Evolutionary conservation across 2,888 invertebrate genomes (phyloP), one percentile per base, ranked within the genome.

Genomic region (Nemurella pictetii): DNA sequence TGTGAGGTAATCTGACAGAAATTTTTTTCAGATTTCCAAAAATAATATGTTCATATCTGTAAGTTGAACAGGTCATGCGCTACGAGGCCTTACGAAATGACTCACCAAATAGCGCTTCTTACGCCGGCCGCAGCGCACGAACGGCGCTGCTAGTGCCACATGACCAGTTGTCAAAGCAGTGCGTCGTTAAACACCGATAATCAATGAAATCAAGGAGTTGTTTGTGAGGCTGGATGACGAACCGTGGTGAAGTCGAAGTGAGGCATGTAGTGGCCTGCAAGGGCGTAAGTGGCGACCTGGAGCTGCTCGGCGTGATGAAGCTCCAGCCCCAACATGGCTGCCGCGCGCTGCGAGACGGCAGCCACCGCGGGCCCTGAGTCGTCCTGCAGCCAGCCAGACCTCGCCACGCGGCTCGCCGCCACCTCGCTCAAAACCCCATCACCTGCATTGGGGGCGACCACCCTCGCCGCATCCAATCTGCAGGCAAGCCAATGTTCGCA

Each of bases 261-360:
- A 20, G 99, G 99, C 89, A 99, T 99, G 90, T 99, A 99, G 90
- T 99, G 99, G 0, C 99, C 99, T 0, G 99, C 99, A 87, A 99
- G 97, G 28, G 99, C 99, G 90, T 99, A 99, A 92, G 99, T 99
- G 86, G 98, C 99, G 82, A 99, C 97, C 91, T 99, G 99, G 87
- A 99, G 92, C 89, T 99, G 98, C 90, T 99, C 99, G 0, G 99
- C 99, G 0, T 98, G 96, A 0, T 98, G 96, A 15, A 92, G 91
- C 92, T 98, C 94, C 82, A 94, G 94, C 12, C 96, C 96, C 0
- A 98, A 97, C 93, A 99, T 94, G 89, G 96, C 94, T 83, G 94
- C 93, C 0, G 98, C 95, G 83, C 98, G 93, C 86, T 92, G 93
- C 84, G 96, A 95, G 77, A 99, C 93, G 27, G 93, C 92, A 5